These are phyloP conservation scores for Ylistrum balloti DNA, from an alignment of 1,140 invertebrate species.

Conservation along the genomic window DNA sequence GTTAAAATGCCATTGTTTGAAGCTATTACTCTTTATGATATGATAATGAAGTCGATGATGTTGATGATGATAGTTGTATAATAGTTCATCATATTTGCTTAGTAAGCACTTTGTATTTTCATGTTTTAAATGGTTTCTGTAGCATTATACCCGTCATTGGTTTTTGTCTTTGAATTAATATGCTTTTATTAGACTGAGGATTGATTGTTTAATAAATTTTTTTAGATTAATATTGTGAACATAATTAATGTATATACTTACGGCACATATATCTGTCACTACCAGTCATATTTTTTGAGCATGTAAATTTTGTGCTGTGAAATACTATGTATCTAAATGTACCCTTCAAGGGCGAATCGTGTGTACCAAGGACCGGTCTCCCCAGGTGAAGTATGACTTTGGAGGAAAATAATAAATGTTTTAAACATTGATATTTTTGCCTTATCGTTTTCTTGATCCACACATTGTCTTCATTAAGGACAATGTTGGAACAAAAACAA, in stretches of 20 bases:
- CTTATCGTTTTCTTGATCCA: slow-evolving; percentile 38
- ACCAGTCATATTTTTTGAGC: slow-evolving; percentile 37
- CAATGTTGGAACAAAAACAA: slow-evolving; percentile 20
- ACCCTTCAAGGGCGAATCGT: slow-evolving; percentile 31
- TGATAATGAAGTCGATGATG: slow-evolving; percentile 38
- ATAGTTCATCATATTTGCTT: slow-evolving; percentile 40
- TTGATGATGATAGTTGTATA: slow-evolving; percentile 35
- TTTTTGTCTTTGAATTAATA: slow-evolving; percentile 40
- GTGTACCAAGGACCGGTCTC: slow-evolving; percentile 31
- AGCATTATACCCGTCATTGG: slow-evolving; percentile 31
- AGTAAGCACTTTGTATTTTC: slow-evolving; percentile 33
- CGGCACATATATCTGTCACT: slow-evolving; percentile 24
- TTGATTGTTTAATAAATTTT: slow-evolving; percentile 28
- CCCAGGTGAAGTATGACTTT: slow-evolving; percentile 37
- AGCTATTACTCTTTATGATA: slow-evolving; percentile 4
- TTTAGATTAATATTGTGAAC: slow-evolving; percentile 12
- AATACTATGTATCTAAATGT: slow-evolving; percentile 40
- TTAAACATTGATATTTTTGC: slow-evolving; percentile 16
- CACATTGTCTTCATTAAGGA: not conserved
- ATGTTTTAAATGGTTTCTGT: slow-evolving; percentile 31
- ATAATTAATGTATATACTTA: slow-evolving; percentile 36
- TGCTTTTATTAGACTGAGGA: slow-evolving; percentile 34
- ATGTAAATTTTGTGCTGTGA: slow-evolving; percentile 39
- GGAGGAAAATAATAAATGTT: slow-evolving; percentile 40
- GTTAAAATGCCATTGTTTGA: slow-evolving; percentile 39